phyloP scores from a whole-genome alignment of 2,888 invertebrate species.

The Synanthedon andrenaeformis region DNA sequence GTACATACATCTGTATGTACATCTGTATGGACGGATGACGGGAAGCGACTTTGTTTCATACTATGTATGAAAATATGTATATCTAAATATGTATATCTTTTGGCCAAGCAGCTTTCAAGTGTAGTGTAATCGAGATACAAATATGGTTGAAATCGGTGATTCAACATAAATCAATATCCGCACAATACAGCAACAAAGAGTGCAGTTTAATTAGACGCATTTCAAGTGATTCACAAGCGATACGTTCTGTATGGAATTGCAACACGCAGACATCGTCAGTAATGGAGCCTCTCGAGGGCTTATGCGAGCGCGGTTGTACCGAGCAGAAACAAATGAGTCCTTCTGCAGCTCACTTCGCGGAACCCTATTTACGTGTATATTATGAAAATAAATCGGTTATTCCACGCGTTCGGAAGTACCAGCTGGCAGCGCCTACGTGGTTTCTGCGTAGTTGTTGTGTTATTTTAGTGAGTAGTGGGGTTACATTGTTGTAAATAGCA shows the following conservation, averaged over 20 bases:
- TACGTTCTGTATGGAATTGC: background rate
- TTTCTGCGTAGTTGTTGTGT: background rate
- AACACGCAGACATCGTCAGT: background rate
- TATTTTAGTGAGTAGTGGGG: background rate
- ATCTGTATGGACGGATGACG: too few species aligned
- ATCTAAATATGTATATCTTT: too few species aligned
- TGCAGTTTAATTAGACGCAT: slow-evolving; percentile 1
- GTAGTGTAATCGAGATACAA: too few species aligned
- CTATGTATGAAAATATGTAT: too few species aligned
- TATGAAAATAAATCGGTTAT: background rate
- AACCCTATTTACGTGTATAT: background rate
- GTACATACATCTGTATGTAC: too few species aligned
- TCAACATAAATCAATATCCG: too few species aligned
- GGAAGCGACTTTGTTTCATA: too few species aligned
- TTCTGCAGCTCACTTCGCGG: background rate
- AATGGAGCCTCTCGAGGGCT: background rate
- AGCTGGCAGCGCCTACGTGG: background rate
- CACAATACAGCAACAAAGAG: background rate
- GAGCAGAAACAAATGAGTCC: background rate
- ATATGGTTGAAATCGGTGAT: too few species aligned
- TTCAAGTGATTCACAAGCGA: background rate
- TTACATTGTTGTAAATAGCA: background rate
- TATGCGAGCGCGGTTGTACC: background rate
- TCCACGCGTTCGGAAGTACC: background rate
- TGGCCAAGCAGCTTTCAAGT: too few species aligned